Evolutionary conservation across 2,888 invertebrate genomes (phyloP), one percentile per base, ranked within the genome.

Genomic region (Galeruca laticollis): DNA sequence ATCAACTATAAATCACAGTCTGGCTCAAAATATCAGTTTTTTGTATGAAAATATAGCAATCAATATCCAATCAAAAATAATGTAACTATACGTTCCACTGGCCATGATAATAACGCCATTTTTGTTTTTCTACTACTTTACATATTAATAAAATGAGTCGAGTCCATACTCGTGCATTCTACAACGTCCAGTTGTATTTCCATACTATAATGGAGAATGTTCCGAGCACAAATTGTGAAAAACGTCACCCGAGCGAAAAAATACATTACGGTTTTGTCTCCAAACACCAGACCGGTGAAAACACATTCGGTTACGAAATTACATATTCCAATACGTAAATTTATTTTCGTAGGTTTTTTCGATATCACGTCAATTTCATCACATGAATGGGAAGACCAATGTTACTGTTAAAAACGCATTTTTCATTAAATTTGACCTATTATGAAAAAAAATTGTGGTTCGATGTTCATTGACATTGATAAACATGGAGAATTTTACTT

Each of bases 121-220:
- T 75, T 70, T 70, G 73, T 74, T 74, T 72, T 69, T 73, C 72
- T 59, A 60, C 74, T 75, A 72, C 72, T 77, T 77, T 76, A 75
- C 76, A 77, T 76, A 74, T 76, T 78, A 75, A 78, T 77, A 77
- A 78, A 76, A 77, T 71, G 73, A 75, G 67, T 65, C 75, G 72
- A 74, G 74, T 72, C 71, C 61, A 52, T 43, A 64, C 51, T 15
- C 35, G 11, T 33, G 18, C 56, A 40, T 56, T n/a, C 15, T 15
- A 47, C 47, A 47, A 47, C 15, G 61, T 63, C 49, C 68, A 51
- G 40, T 60, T 26, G 74, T 73, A 78, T 79, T 79, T 78, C 77
- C 78, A 79, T 75, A 76, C 72, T 67, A 74, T 76, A 79, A 78
- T 78, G 76, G 78, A 72, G 76, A 74, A 76, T 63, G 40, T 57